Evolutionary conservation across 2,113 vertebrate species (phyloP).

Genomic region (Pogonocichla stellata): DNA sequence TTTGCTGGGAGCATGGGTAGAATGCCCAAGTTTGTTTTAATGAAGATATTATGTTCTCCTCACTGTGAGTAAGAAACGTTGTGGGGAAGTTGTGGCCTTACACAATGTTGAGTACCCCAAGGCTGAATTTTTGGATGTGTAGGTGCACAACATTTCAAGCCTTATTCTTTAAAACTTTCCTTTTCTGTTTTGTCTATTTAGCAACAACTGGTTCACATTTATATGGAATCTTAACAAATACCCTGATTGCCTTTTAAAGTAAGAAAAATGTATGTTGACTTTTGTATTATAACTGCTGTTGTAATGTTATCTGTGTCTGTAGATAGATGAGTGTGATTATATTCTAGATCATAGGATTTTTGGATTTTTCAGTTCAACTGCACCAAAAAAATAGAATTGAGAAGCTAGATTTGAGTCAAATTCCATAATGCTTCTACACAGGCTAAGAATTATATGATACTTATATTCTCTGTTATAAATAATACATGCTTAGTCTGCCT

Average conservation of each 20-base stretch:
- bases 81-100: not conserved
- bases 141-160: not conserved
- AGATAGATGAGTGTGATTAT: not conserved
- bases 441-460: not conserved
- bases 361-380: not conserved
- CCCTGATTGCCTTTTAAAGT: not conserved
- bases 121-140: not conserved
- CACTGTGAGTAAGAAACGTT: not conserved
- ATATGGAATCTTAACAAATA: not conserved
- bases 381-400: not conserved
- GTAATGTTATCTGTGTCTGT: not conserved
- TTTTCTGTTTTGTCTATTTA: not conserved
- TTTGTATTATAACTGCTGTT: not conserved
- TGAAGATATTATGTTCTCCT: not conserved
- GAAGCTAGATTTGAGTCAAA: not conserved
- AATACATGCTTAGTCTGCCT: not conserved
- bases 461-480: not conserved
- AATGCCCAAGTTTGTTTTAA: not conserved
- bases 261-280: not conserved
- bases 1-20: not conserved
- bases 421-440: not conserved
- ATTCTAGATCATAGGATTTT: not conserved
- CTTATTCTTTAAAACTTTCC: conserved; percentile 4
- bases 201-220: not conserved
- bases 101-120: not conserved